These are phyloP conservation scores for Chymomyza caudatula DNA, from an alignment of 2,888 invertebrate genomes.

Conservation along the genomic window DNA sequence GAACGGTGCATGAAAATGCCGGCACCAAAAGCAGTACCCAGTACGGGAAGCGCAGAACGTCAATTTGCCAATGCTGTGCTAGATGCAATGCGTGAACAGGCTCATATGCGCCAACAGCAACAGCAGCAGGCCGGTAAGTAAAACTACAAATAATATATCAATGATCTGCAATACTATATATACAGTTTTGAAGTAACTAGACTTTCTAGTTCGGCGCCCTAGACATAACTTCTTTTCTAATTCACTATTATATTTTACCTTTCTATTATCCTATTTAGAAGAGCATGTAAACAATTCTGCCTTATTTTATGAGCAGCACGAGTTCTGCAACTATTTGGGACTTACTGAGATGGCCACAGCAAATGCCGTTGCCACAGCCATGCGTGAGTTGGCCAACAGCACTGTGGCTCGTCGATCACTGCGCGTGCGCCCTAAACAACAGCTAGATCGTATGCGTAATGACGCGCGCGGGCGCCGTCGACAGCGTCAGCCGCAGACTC, in stretches of 20 bases:
- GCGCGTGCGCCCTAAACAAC: conserved; percentile 69
- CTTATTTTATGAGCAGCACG: conserved; percentile 73
- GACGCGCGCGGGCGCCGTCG: conserved; percentile 36
- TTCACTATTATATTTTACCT: too few species aligned
- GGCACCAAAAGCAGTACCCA: neutral
- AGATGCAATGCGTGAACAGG: conserved; percentile 23
- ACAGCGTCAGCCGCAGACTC: conserved; percentile 25
- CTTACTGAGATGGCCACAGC: conserved; percentile 75
- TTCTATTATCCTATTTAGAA: neutral
- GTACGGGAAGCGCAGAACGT: neutral
- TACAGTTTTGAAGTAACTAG: neutral
- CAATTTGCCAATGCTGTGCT: conserved; percentile 22
- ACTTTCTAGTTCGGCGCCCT: too few species aligned
- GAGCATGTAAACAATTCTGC: neutral
- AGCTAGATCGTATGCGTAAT: conserved; percentile 63
- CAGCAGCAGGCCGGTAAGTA: neutral
- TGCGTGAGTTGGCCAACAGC: conserved; percentile 69
- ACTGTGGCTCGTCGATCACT: conserved; percentile 69
- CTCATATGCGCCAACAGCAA: conserved; percentile 4
- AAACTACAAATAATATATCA: too few species aligned
- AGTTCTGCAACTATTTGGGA: conserved; percentile 77
- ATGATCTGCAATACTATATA: too few species aligned
- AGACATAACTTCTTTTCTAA: too few species aligned
- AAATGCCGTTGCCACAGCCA: conserved; percentile 71
- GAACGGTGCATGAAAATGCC: neutral